A percentile compares a stretch with the other conserved stretches of the same genome.
Evolutionary conservation across 2,888 invertebrate species (phyloP).

Genomic region (Tyria jacobaeae): DNA sequence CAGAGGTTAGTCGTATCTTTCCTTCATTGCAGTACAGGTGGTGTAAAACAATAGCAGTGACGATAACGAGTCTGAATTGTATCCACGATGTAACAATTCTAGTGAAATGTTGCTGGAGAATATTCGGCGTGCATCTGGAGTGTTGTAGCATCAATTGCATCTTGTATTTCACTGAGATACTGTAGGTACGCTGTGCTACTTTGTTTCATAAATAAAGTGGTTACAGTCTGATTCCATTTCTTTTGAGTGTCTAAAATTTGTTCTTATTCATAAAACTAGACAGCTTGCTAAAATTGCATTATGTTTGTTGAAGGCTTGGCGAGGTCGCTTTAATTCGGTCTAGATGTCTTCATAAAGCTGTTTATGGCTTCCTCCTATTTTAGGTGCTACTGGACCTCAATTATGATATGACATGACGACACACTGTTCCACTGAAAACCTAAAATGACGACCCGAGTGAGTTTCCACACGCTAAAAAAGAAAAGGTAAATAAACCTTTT

Average conservation of each 20-base stretch:
- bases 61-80: constrained; percentile 51
- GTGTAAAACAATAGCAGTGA: constrained; percentile 44
- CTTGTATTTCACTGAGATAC: constrained; percentile 35
- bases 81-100: constrained; percentile 54
- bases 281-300: too few relatives aligned
- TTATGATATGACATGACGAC: too few relatives aligned
- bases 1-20: constrained; percentile 51
- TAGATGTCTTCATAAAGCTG: too few relatives aligned
- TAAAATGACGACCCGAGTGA: too few relatives aligned
- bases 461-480: too few relatives aligned
- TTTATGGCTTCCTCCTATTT: too few relatives aligned
- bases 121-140: constrained; percentile 53
- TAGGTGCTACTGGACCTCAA: too few relatives aligned
- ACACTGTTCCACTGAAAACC: too few relatives aligned
- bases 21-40: constrained; percentile 45
- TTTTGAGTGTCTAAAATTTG: background rate
- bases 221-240: constrained; percentile 21
- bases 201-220: constrained; percentile 43
- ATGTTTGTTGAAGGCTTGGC: too few relatives aligned
- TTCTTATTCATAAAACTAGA: too few relatives aligned
- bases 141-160: constrained; percentile 13
- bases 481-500: too few relatives aligned
- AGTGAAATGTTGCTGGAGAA: constrained; percentile 60
- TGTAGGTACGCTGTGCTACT: constrained; percentile 40
- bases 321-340: too few relatives aligned